phyloP scores from a whole-genome alignment of 2,113 vertebrate species.

The Poecile atricapillus region DNA sequence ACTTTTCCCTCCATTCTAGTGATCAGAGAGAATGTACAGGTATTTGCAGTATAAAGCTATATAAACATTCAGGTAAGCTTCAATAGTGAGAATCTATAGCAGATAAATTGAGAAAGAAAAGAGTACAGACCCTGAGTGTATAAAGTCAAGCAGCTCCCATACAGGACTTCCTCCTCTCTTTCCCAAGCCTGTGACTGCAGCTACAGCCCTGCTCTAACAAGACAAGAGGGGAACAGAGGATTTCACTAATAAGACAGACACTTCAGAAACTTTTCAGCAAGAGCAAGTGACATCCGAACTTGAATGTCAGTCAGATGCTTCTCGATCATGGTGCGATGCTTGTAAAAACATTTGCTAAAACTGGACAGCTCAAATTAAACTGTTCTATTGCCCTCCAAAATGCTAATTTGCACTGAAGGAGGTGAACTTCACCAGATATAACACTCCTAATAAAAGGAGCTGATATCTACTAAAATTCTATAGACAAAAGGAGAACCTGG shows the following conservation, averaged over 20 bases:
- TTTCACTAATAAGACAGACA: not conserved
- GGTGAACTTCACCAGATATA: not conserved
- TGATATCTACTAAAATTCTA: not conserved
- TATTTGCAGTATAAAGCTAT: not conserved
- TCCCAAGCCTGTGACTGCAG: not conserved
- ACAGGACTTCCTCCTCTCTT: not conserved
- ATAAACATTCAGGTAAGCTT: not conserved
- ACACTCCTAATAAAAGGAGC: not conserved
- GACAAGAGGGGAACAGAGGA: not conserved
- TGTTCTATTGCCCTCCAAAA: not conserved
- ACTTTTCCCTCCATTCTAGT: not conserved
- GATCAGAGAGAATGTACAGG: not conserved
- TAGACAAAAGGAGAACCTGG: not conserved
- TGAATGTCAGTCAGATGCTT: not conserved
- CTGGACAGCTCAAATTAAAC: not conserved
- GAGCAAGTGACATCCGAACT: not conserved
- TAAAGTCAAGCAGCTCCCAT: not conserved
- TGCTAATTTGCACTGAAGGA: not conserved
- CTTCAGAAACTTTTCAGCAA: not conserved
- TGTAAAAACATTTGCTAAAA: not conserved
- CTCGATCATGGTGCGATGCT: not conserved
- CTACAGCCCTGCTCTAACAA: not conserved
- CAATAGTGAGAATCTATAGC: not conserved
- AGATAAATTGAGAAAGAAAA: not conserved
- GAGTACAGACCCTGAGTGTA: accelerated